Base-by-base conservation (phyloP, 2,888 invertebrate species). In the Ptychoptera contaminata region DNA sequence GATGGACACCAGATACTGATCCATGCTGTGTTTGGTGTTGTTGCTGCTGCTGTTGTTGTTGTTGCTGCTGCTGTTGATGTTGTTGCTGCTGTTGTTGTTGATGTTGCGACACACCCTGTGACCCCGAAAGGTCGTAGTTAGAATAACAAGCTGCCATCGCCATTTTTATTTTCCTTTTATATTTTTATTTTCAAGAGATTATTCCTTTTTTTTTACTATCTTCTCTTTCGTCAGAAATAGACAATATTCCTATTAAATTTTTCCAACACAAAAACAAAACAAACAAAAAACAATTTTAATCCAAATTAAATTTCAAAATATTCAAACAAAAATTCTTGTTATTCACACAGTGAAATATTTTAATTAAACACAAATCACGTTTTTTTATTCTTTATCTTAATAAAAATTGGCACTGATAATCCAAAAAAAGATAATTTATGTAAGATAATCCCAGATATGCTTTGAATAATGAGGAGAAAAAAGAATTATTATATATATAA, bases 61-160 rank as follows among this genome's bases (percentile, higher is more conserved):
- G 53, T 2, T 49, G 50, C 8, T 48, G 52, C n/a, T 51, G 55
- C 10, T 56, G 57, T 8, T 54, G 48, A 29, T 54, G 55, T 23
- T 55, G 58, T 14, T 55, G 59, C 36, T 56, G 55, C 16, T 55
- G 58, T 14, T 55, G 59, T 35, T 56, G 43, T 42, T 46, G 55
- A 42, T 39, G 55, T 49, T 34, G 57, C 32, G 59, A 54, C 59
- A 62, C 56, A 51, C 56, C 56, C 50, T 63, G 63, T 50, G 62
- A 56, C 48, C 64, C 43, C 39, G 62, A 55, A 59, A 64, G 58
- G 55, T 66, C 62, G 51, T 65, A 65, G 51, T 58, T 65, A 46
- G 65, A 59, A 55, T 63, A 65, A 47, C 65, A 65, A 44, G 65
- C 62, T 46, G 65, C 63, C 65, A 65, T 65, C 51, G 64, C 63